Base-by-base conservation (phyloP, 2,888 invertebrate species). In the Tillus elongatus region DNA sequence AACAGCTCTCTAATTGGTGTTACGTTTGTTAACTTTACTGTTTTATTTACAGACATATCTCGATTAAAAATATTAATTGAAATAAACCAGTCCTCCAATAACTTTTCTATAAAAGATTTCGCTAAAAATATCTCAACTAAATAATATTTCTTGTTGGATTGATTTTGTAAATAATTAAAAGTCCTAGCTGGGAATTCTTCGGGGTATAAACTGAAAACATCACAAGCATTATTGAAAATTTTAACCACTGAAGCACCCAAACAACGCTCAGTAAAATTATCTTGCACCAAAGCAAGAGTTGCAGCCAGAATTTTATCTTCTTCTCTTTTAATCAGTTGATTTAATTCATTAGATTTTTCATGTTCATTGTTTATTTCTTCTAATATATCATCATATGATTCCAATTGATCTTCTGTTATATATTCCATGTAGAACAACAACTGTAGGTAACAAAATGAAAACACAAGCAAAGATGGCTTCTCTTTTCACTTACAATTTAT, bases 291-390 rank as follows among this genome's bases (percentile, higher is more conserved):
- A 29, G 53, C 42, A 15, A 60, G 37, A 28, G 48, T 50, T 6
- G 44, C 38, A 3, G 55, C 46, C 6, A 51, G 42, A 12, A 59
- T 51, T 41, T 47, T 52, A 34, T 56, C 50, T 27, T 53, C 52
- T 37, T 52, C 47, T 32, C 43, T 42, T 36, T 53, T 46, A 12
- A 56, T 42, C 44, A 52, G 19, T 33, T 47, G 36, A 35, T 48
- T 46, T 2, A 62, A 41, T 16, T 42, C 34, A 15, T 57, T 46
- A 24, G 41, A 45, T 45, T 52, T 50, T 39, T 52, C 46, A 39
- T 49, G 49, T 49, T 60, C 59, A 30, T 35, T 36, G 35, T 57
- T 53, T 35, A 61, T 61, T 52, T 57, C 35, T 6, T 53, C 43
- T 15, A 63, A 40, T 30, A 60, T 51, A 3, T 41, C 15, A 33